phyloP scores from a whole-genome alignment of 2,888 invertebrate species.

The Acanthosepion lycidas region DNA sequence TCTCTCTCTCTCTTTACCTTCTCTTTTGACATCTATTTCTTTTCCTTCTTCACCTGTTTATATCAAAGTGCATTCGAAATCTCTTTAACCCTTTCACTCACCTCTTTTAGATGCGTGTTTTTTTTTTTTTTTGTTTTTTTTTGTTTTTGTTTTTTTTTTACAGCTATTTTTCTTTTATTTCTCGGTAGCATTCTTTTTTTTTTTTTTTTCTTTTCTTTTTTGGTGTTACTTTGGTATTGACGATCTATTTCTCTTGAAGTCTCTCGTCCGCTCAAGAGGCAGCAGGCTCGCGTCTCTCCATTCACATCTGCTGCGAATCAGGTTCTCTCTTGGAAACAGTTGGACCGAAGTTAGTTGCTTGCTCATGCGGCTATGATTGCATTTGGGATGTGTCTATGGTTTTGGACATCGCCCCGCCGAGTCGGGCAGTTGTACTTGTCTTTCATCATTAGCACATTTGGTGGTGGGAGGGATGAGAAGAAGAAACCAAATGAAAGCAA shows the following conservation, averaged over 20 bases:
- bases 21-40: too few relatives aligned
- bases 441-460: not conserved
- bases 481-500: not conserved
- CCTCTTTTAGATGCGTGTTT: too few relatives aligned
- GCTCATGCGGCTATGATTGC: not conserved
- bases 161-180: too few relatives aligned
- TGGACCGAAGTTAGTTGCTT: constrained; percentile 10
- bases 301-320: constrained; percentile 22
- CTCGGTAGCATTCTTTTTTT: too few relatives aligned
- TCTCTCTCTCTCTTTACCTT: too few relatives aligned
- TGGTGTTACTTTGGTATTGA: not conserved
- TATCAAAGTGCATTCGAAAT: too few relatives aligned
- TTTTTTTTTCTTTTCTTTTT: too few relatives aligned
- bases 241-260: not conserved
- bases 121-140: too few relatives aligned
- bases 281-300: not conserved
- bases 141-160: too few relatives aligned
- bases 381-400: not conserved
- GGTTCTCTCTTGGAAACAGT: constrained; percentile 8
- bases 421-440: constrained; percentile 33
- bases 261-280: not conserved
- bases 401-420: not conserved
- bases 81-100: too few relatives aligned
- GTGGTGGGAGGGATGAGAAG: not conserved
- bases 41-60: too few relatives aligned